Percentiles rank a stretch among this genome's conserved stretches.
Conservation (phyloP, 2,113 vertebrate species). For the Silurus asotus region DNA sequence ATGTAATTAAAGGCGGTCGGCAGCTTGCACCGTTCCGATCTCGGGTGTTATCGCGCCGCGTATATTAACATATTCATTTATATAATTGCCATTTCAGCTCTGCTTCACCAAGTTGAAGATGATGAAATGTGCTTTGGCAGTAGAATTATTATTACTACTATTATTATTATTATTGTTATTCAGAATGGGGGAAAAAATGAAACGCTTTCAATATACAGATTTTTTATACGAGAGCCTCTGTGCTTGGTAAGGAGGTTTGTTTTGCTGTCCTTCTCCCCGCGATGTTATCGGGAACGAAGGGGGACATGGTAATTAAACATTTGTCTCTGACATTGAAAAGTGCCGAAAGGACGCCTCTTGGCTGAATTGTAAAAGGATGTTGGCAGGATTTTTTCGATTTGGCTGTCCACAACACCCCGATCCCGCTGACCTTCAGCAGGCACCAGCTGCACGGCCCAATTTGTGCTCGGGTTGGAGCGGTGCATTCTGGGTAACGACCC, state of each 20-base stretch:
- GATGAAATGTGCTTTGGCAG: constrained; percentile 47
- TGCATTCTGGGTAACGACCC: constrained; percentile 35
- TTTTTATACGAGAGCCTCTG: constrained; percentile 27
- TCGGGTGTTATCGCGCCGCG: constrained; percentile 49
- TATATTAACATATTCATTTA: constrained; percentile 59
- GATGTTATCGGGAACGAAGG: not conserved
- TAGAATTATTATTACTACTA: constrained; percentile 28
- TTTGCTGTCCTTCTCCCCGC: constrained; percentile 19
- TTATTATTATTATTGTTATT: constrained; percentile 38
- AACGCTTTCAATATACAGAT: constrained; percentile 36
- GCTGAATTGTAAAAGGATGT: not conserved
- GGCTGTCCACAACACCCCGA: not conserved
- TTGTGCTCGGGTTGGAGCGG: not conserved
- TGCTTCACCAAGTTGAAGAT: constrained; percentile 31
- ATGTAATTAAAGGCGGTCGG: constrained; percentile 59
- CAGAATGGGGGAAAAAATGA: constrained; percentile 10
- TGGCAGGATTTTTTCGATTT: constrained; percentile 1
- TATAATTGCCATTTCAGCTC: constrained; percentile 49
- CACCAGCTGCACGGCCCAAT: constrained; percentile 1
- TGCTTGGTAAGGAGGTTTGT: not conserved
- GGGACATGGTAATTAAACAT: constrained; percentile 14
- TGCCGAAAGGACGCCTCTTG: not conserved
- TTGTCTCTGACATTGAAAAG: constrained; percentile 9
- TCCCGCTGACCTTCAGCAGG: constrained; percentile 16
- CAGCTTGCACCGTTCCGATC: constrained; percentile 45